Evolutionary conservation across 2,888 invertebrate genomes (phyloP).

Genomic region (Pediacus dermestoides): DNA sequence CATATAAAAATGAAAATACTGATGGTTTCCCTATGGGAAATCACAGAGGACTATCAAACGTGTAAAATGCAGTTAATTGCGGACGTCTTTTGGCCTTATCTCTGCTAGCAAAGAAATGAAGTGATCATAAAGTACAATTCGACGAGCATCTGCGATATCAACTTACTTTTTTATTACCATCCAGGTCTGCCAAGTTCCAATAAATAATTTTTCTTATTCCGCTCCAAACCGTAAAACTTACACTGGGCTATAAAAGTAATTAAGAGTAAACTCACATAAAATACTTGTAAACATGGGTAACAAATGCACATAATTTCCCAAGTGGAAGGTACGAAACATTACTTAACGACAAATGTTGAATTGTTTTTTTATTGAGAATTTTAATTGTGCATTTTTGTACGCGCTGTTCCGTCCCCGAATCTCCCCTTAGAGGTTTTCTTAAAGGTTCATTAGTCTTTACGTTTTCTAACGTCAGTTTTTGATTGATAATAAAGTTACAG

Average conservation of each 20-base stretch:
- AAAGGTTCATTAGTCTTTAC: no score
- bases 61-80: conserved; percentile 7
- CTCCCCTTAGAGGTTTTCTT: no score
- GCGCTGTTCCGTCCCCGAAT: no score
- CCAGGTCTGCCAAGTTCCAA: conserved; percentile 13
- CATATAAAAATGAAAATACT: no score
- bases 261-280: conserved; percentile 29
- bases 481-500: background rate
- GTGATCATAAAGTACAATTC: conserved; percentile 19
- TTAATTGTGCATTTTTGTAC: no score
- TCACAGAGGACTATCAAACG: conserved; percentile 3
- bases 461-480: no score
- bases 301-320: conserved; percentile 29
- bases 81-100: conserved; percentile 13
- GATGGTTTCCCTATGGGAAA: conserved; percentile 4
- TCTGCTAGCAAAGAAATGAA: conserved; percentile 18
- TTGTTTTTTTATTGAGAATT: conserved; percentile 27
- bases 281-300: conserved; percentile 27
- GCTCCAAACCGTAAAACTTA: conserved; percentile 19
- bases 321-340: conserved; percentile 20
- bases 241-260: conserved; percentile 25
- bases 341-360: conserved; percentile 23
- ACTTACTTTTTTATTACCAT: conserved; percentile 15
- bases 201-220: conserved; percentile 4
- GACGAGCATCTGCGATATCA: conserved; percentile 17